A percentile compares a stretch with the other conserved stretches of the same genome.
These are phyloP conservation scores for Diloba caeruleocephala DNA, from an alignment of 2,888 invertebrate genomes.

Conservation along the genomic window DNA sequence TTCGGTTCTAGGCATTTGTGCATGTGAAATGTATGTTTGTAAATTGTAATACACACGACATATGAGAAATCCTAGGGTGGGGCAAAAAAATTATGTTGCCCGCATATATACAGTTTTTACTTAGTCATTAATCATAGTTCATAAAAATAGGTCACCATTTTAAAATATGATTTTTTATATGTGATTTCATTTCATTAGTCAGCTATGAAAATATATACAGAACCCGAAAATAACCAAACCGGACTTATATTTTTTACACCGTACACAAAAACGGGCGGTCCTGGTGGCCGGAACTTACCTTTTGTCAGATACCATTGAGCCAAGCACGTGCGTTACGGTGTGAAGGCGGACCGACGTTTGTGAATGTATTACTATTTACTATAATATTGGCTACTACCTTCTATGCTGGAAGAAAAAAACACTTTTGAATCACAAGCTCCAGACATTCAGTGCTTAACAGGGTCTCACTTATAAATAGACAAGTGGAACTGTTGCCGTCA, in stretches of 20 bases:
- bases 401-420: background rate
- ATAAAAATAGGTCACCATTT: too few species aligned
- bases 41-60: too few species aligned
- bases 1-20: too few species aligned
- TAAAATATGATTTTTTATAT: background rate
- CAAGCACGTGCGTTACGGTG: slow-evolving; percentile 64
- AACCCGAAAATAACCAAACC: slow-evolving; percentile 24
- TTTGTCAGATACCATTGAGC: slow-evolving; percentile 56
- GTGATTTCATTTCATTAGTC: background rate
- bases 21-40: too few species aligned
- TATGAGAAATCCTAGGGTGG: too few species aligned
- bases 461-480: too few species aligned
- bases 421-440: background rate
- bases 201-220: slow-evolving; percentile 16
- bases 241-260: slow-evolving; percentile 37
- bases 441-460: too few species aligned
- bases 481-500: too few species aligned
- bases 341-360: slow-evolving; percentile 38
- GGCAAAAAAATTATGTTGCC: too few species aligned
- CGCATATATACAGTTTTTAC: too few species aligned
- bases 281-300: slow-evolving; percentile 61
- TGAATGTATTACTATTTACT: slow-evolving; percentile 29
- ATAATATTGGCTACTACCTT: slow-evolving; percentile 29
- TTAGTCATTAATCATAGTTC: too few species aligned
- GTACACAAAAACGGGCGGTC: slow-evolving; percentile 49